Evolutionary conservation across 1,140 invertebrate species (phyloP).

Genomic region (Eurosta solidaginis): DNA sequence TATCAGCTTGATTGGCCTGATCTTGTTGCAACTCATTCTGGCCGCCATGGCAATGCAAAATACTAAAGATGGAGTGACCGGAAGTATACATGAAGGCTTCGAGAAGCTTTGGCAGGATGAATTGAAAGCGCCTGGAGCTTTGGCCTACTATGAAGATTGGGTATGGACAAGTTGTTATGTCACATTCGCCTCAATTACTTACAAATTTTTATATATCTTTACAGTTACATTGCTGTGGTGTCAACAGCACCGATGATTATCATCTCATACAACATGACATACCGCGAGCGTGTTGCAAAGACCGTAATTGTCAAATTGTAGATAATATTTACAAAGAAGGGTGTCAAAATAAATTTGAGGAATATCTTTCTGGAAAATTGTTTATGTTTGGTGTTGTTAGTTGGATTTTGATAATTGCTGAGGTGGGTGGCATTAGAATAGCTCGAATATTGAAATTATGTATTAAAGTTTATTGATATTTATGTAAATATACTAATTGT

Average conservation of each 20-base stretch:
- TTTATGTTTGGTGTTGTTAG: slow-evolving; percentile 50
- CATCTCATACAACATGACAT: slow-evolving; percentile 44
- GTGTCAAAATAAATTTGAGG: slow-evolving; percentile 48
- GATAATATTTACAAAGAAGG: slow-evolving; percentile 41
- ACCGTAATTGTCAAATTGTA: slow-evolving; percentile 41
- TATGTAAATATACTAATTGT: too few species aligned
- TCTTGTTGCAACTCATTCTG: slow-evolving; percentile 48
- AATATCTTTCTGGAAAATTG: slow-evolving; percentile 48
- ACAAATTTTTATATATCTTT: background rate
- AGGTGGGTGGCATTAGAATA: slow-evolving; percentile 41
- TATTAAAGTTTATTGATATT: too few species aligned
- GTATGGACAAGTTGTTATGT: slow-evolving; percentile 23
- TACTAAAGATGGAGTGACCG: slow-evolving; percentile 51
- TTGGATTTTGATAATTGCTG: slow-evolving; percentile 47
- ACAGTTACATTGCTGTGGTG: slow-evolving; percentile 51
- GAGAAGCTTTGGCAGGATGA: slow-evolving; percentile 49
- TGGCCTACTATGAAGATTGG: slow-evolving; percentile 51
- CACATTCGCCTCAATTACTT: background rate
- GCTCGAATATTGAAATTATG: too few species aligned
- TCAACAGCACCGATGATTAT: slow-evolving; percentile 49
- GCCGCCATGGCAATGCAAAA: slow-evolving; percentile 52
- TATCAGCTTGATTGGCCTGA: slow-evolving; percentile 41
- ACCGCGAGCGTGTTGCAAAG: slow-evolving; percentile 45
- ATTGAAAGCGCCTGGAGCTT: slow-evolving; percentile 43
- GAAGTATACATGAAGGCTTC: slow-evolving; percentile 52